phyloP scores from a whole-genome alignment of 2,888 invertebrate genomes.

The Pycnomerus fuliginosus region DNA sequence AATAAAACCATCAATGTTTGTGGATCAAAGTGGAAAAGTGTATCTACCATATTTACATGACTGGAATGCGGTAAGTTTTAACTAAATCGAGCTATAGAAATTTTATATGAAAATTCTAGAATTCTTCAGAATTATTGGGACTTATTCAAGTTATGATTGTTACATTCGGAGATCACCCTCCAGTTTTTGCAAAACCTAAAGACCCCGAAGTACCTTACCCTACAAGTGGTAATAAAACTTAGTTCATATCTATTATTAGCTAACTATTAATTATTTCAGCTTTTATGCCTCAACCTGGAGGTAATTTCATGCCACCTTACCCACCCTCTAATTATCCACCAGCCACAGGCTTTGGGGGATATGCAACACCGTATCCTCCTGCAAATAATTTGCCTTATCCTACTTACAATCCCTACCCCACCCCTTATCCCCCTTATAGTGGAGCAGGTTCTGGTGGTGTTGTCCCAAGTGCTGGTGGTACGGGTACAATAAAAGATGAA shows the following conservation, averaged over 20 bases:
- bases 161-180: constrained; percentile 93
- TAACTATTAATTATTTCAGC: constrained; percentile 42
- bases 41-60: constrained; percentile 96
- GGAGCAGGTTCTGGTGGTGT: constrained; percentile 25
- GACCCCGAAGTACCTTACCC: constrained; percentile 58
- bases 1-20: constrained; percentile 91
- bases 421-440: constrained; percentile 32
- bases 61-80: constrained; percentile 74
- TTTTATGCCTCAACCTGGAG: constrained; percentile 52
- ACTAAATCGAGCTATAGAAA: no score
- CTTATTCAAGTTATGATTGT: constrained; percentile 89
- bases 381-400: constrained; percentile 30
- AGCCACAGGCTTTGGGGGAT: constrained; percentile 16
- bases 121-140: constrained; percentile 80
- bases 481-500: constrained; percentile 90
- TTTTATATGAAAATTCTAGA: constrained; percentile 51
- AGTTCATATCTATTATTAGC: no score
- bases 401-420: constrained; percentile 26
- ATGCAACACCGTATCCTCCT: constrained; percentile 26
- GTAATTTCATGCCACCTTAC: constrained; percentile 36
- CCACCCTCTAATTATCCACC: constrained; percentile 29
- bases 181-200: constrained; percentile 80
- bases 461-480: constrained; percentile 51
- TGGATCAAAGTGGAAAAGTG: constrained; percentile 93
- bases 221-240: constrained; percentile 54